Percentiles rank a stretch among this genome's conserved stretches.
phyloP scores from a whole-genome alignment of 2,888 invertebrate genomes.

The Volucella inflata region DNA sequence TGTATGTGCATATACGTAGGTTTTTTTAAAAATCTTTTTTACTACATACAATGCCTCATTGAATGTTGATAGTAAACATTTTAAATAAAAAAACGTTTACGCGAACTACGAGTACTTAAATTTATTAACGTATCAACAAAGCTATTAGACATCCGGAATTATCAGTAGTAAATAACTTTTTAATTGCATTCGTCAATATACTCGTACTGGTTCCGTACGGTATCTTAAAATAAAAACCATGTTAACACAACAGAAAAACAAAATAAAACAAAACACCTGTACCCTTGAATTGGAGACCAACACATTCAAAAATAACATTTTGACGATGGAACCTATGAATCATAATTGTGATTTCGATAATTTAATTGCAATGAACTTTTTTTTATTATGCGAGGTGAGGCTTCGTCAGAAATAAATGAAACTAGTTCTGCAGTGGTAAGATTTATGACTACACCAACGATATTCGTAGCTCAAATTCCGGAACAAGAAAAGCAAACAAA shows the following conservation, averaged over 20 bases:
- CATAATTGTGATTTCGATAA: constrained; percentile 1
- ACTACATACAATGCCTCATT: not conserved
- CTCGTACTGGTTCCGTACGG: not conserved
- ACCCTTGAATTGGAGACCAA: constrained; percentile 12
- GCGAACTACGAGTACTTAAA: too few relatives aligned
- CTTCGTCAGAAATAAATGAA: too few relatives aligned
- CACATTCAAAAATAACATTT: not conserved
- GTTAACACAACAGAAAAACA: too few relatives aligned
- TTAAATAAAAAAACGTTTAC: too few relatives aligned
- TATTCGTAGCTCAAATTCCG: too few relatives aligned
- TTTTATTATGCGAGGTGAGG: not conserved
- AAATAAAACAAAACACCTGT: constrained; percentile 8
- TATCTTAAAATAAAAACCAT: not conserved
- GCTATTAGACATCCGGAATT: constrained; percentile 4
- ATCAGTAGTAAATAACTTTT: not conserved
- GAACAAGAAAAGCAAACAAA: not conserved
- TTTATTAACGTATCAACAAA: too few relatives aligned
- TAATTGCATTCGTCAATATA: not conserved
- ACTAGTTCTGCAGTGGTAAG: too few relatives aligned
- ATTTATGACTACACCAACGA: too few relatives aligned
- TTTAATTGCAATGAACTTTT: not conserved
- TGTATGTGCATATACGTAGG: too few relatives aligned
- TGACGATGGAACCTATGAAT: constrained; percentile 17
- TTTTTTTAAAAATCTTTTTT: not conserved
- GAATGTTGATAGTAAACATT: too few relatives aligned